phyloP scores from a whole-genome alignment of 1,140 invertebrate genomes.

The Dreissena polymorpha region DNA sequence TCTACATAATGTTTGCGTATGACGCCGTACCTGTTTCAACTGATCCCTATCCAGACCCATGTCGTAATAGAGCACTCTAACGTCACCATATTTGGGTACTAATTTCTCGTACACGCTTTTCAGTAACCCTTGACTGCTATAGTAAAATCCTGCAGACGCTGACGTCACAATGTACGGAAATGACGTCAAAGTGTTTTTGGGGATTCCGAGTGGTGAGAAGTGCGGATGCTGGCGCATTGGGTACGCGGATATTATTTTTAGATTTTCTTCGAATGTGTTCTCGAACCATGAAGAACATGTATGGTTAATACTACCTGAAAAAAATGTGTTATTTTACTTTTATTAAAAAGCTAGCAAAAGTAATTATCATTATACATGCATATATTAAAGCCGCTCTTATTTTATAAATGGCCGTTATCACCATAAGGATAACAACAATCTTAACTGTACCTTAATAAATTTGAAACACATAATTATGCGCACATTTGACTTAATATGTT shows the following conservation, averaged over 20 bases:
- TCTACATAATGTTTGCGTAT: not conserved
- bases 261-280: constrained; percentile 26
- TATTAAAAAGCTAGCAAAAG: too few relatives aligned
- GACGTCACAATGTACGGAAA: constrained; percentile 47
- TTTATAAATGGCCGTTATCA: too few relatives aligned
- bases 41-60: constrained; percentile 15
- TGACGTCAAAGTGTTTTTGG: not conserved
- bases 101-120: constrained; percentile 27
- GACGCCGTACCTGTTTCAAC: constrained; percentile 14
- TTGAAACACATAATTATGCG: too few relatives aligned
- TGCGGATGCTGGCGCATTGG: not conserved
- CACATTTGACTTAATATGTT: too few relatives aligned
- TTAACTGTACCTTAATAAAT: too few relatives aligned
- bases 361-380: too few relatives aligned
- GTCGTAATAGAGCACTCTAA: constrained; percentile 46
- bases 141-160: constrained; percentile 32
- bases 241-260: constrained; percentile 20
- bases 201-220: not conserved
- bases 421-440: too few relatives aligned
- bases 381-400: too few relatives aligned
- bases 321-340: too few relatives aligned
- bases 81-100: constrained; percentile 34
- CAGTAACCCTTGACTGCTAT: constrained; percentile 22
- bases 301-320: not conserved
- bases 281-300: constrained; percentile 26